Conservation (phyloP, 2,113 vertebrate genomes). For the Laticauda laticaudata region DNA sequence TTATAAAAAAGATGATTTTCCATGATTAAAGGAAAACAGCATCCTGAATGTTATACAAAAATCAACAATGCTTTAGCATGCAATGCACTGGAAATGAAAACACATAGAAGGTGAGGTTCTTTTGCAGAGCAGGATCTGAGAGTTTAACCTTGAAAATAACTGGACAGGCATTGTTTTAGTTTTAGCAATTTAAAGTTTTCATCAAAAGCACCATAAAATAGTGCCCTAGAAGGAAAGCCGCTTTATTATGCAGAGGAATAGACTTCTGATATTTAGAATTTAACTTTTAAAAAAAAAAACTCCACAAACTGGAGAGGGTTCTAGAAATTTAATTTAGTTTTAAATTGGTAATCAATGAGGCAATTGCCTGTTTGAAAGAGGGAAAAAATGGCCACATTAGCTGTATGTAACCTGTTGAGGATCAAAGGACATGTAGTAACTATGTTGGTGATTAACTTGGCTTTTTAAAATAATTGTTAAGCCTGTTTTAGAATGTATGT, state of each 20-base stretch:
- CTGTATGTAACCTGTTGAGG: background rate
- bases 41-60: background rate
- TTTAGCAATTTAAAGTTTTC: background rate
- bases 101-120: no score
- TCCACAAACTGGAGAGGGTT: background rate
- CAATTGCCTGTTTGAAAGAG: background rate
- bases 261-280: background rate
- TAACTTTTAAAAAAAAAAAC: background rate
- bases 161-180: background rate
- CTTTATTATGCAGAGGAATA: background rate
- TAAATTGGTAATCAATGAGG: background rate
- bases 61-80: background rate
- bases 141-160: background rate
- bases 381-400: background rate
- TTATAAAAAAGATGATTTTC: background rate
- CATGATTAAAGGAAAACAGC: background rate
- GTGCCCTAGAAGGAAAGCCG: background rate
- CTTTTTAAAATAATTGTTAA: background rate
- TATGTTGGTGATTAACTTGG: background rate
- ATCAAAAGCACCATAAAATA: background rate
- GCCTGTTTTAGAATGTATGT: background rate
- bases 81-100: background rate
- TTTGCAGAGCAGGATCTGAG: background rate
- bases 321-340: background rate
- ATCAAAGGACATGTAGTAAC: background rate